Base-by-base conservation (phyloP, 1,140 invertebrate genomes). In the Metaphire vulgaris region DNA sequence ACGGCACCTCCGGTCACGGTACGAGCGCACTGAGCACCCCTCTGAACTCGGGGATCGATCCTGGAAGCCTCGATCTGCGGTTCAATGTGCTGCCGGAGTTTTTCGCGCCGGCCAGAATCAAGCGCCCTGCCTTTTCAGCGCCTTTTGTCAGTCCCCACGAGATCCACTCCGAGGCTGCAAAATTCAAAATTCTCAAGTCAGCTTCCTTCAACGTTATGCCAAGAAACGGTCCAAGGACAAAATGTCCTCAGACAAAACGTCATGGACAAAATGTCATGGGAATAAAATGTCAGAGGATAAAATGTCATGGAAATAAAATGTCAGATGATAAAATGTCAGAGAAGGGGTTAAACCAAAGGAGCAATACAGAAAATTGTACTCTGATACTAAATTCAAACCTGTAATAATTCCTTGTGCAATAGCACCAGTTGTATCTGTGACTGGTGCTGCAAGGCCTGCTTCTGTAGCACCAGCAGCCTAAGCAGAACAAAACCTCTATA, bases 101-200 rank as follows among this genome's bases (percentile, higher is more conserved):
- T 56, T 21, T 56, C 41, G 71, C 31, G 28, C 71, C 71, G 15
- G 12, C 29, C 15, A 33, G 12, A n/a, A 72, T 6, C 15, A 12
- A 72, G 12, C 12, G 29, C 15, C 33, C 33, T 41, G 28, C 31
- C 29, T 72, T 72, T 15, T 41, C 31, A 2, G 72, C 72, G 15
- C 72, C 72, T 28, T 74, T 74, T 65, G n/a, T 26, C 2, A 74
- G 12, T 64, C 72, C 72, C 56, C 72, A 64, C 14, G 72, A 26
- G 1, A 74, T n/a, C 72, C 72, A 74, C 26, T 66, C 72, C 2
- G 72, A 16, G 16, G 56, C 72, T 72, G 30, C 21, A 34, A 12
- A 12, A 34, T 15, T 12, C 16, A 33, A 31, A 72, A 56, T n/a
- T n/a, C n/a, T n/a, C n/a, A n/a, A n/a, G n/a, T n/a, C n/a, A n/a